These are phyloP conservation scores for Probosciger aterrimus DNA, from an alignment of 2,113 vertebrate species.

Conservation along the genomic window DNA sequence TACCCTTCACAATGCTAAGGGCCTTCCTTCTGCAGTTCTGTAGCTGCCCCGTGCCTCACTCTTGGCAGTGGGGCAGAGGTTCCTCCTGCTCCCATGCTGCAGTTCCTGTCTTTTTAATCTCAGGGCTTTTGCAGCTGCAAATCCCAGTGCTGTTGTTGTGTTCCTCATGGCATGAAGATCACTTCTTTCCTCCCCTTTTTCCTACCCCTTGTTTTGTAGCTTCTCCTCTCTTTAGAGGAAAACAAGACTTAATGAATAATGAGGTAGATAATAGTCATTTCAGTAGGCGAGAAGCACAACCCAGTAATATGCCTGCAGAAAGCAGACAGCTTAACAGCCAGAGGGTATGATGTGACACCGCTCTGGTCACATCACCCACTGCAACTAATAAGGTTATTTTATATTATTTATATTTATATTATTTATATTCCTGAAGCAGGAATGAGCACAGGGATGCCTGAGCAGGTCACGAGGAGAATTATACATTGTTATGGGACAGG, in stretches of 20 bases:
- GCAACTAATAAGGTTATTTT: background rate
- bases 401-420: background rate
- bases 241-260: background rate
- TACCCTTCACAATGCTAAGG: background rate
- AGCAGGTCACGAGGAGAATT: background rate
- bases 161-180: background rate
- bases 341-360: accelerated
- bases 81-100: background rate
- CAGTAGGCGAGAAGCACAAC: accelerated
- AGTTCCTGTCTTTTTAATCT: background rate
- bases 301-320: background rate
- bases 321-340: background rate
- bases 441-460: background rate
- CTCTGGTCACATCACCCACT: background rate
- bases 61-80: background rate
- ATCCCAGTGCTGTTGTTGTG: accelerated
- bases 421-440: background rate
- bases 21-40: background rate
- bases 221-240: background rate
- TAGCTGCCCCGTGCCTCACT: accelerated
- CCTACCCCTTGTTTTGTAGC: background rate
- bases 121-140: background rate
- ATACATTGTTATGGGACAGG: background rate
- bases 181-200: background rate
- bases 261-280: background rate